Conservation (phyloP, 30 jellyfish, hydroid and myxozoan species). For the Cassiopea xamachana region DNA sequence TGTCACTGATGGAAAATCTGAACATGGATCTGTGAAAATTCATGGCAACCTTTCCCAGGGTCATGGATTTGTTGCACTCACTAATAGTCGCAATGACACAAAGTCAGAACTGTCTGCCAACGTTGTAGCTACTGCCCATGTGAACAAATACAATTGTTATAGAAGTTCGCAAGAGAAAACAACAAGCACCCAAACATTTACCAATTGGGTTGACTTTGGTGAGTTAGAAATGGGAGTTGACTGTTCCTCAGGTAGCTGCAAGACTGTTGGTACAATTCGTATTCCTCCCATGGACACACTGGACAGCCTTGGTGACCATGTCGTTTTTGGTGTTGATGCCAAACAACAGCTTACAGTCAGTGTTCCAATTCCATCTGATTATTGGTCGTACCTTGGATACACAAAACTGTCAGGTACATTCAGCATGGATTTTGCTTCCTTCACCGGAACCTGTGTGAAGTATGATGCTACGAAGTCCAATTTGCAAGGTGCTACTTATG, state of each 20-base stretch:
- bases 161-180: slow-evolving; percentile 10
- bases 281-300: slow-evolving; percentile 54
- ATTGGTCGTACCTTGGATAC: slow-evolving; percentile 14
- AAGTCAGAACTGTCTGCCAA: slow-evolving; percentile 44
- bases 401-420: slow-evolving; percentile 40
- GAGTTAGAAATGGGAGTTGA: slow-evolving; percentile 58
- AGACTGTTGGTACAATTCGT: slow-evolving; percentile 36
- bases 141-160: slow-evolving; percentile 57
- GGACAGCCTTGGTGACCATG: slow-evolving; percentile 43
- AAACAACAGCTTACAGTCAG: slow-evolving; percentile 31
- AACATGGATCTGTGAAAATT: slow-evolving; percentile 59
- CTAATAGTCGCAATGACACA: slow-evolving; percentile 43
- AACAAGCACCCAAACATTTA: neutral
- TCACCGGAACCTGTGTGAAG: slow-evolving; percentile 32
- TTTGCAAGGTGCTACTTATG: slow-evolving; percentile 28
- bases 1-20: slow-evolving; percentile 63
- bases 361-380: slow-evolving; percentile 44
- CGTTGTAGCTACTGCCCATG: slow-evolving; percentile 38
- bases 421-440: slow-evolving; percentile 49
- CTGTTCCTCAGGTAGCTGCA: slow-evolving; percentile 50
- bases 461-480: slow-evolving; percentile 31
- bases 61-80: slow-evolving; percentile 51
- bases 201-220: slow-evolving; percentile 51
- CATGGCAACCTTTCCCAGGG: slow-evolving; percentile 28
- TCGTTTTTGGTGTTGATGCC: slow-evolving; percentile 49